A percentile compares a stretch with the other conserved stretches of the same genome.
phyloP scores from a whole-genome alignment of 1,140 invertebrate species.

The Gyrodactylus salaris region DNA sequence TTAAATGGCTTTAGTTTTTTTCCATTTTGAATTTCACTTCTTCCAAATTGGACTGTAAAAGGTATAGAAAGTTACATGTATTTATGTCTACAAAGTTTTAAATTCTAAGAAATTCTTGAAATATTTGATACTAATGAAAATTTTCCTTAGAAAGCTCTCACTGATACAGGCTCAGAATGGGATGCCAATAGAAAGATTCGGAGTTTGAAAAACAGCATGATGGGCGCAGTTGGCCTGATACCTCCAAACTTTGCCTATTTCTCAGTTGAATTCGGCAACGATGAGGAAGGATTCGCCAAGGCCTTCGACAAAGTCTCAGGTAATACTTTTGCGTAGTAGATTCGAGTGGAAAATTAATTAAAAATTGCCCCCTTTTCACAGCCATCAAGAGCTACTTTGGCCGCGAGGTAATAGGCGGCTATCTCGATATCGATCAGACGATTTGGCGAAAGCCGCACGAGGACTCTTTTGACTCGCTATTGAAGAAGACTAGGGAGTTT shows the following conservation, averaged over 20 bases:
- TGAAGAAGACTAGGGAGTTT: neutral
- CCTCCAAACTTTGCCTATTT: neutral
- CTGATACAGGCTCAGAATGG: neutral
- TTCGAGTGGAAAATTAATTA: too few relatives aligned
- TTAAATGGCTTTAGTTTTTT: too few relatives aligned
- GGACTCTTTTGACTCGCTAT: neutral
- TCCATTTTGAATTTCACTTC: too few relatives aligned
- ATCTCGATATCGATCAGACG: neutral
- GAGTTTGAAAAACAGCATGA: neutral
- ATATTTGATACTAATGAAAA: neutral
- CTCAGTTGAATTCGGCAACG: neutral
- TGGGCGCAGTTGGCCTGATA: neutral
- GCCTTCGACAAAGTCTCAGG: neutral
- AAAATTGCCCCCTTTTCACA: too few relatives aligned
- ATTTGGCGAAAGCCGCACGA: neutral
- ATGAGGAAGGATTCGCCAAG: neutral
- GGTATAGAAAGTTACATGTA: too few relatives aligned
- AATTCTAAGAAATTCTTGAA: neutral
- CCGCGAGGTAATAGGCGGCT: neutral
- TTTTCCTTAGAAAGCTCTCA: neutral
- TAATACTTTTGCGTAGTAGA: too few relatives aligned
- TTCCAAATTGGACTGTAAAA: too few relatives aligned
- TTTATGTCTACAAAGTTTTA: neutral
- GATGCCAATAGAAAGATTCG: neutral
- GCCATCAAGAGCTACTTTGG: neutral